Conservation (phyloP, 2,797 vertebrate genomes). For the Nasua narica region DNA sequence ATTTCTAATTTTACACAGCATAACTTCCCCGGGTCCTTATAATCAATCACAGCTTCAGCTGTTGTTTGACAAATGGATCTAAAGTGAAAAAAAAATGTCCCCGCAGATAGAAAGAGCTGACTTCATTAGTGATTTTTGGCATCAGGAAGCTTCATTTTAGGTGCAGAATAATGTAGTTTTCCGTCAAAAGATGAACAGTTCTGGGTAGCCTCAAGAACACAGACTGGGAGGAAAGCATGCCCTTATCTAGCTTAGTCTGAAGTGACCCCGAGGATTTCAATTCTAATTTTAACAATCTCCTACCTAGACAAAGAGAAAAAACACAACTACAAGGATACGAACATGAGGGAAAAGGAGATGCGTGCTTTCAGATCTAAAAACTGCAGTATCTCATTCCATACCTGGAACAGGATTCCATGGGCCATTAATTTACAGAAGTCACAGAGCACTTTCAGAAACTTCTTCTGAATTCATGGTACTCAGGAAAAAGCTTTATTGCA, state of each 20-base stretch:
- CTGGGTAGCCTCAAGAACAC: neutral
- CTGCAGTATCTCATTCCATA: neutral
- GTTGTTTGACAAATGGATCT: slow-evolving; percentile 27
- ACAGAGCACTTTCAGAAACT: neutral
- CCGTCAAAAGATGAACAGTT: neutral
- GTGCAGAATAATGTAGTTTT: neutral
- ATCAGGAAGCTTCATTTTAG: neutral
- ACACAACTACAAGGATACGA: neutral
- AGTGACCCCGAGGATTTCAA: neutral
- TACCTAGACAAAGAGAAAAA: neutral
- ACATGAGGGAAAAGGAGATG: neutral
- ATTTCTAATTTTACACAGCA: neutral
- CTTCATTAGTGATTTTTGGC: neutral
- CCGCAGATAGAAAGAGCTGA: neutral
- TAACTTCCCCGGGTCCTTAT: neutral
- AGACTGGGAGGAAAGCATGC: neutral
- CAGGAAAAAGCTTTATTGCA: neutral
- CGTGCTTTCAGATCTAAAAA: neutral
- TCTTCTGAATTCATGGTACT: neutral
- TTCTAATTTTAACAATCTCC: neutral
- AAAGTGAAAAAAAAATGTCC: neutral
- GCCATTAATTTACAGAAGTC: neutral
- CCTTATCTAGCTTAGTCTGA: neutral
- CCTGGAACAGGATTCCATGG: neutral
- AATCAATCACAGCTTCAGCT: neutral